Percentiles rank a stretch among this genome's conserved stretches.
Conservation (phyloP, 92 coral and sea anemone genomes). For the Actinernus sp. region DNA sequence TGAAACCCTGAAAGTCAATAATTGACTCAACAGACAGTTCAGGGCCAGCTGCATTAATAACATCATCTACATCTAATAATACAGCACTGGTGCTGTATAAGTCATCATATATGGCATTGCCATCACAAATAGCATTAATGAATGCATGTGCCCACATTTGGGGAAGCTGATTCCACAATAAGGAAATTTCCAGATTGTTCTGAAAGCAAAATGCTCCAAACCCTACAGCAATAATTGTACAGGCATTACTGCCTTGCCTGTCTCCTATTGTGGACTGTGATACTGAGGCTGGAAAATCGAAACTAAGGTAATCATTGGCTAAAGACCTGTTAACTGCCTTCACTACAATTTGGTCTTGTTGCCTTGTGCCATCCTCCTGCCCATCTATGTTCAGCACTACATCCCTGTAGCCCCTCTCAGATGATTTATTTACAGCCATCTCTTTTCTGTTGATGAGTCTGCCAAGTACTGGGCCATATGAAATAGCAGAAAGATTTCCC, state of each 20-base stretch:
- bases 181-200: conserved; percentile 28
- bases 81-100: conserved; percentile 26
- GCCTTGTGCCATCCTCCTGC: background rate
- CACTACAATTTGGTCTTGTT: too few species aligned
- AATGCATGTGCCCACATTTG: conserved; percentile 19
- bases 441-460: conserved; percentile 15
- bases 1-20: conserved; percentile 18
- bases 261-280: conserved; percentile 34
- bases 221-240: conserved; percentile 31
- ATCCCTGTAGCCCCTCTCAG: conserved; percentile 41
- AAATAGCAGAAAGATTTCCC: conserved; percentile 19
- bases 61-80: conserved; percentile 51
- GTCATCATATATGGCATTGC: conserved; percentile 47
- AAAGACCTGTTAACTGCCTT: background rate
- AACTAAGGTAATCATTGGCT: background rate
- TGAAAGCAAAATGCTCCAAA: conserved; percentile 15
- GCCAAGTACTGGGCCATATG: conserved; percentile 20
- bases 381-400: conserved; percentile 13
- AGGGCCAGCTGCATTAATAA: conserved; percentile 25
- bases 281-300: conserved; percentile 3
- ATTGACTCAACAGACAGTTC: conserved; percentile 8
- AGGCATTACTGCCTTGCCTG: conserved; percentile 41
- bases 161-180: conserved; percentile 35
- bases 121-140: conserved; percentile 44
- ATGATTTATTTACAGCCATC: conserved; percentile 6